These are phyloP conservation scores for Heterodera filipjevi DNA, from an alignment of 2,888 invertebrate species.

Conservation along the genomic window DNA sequence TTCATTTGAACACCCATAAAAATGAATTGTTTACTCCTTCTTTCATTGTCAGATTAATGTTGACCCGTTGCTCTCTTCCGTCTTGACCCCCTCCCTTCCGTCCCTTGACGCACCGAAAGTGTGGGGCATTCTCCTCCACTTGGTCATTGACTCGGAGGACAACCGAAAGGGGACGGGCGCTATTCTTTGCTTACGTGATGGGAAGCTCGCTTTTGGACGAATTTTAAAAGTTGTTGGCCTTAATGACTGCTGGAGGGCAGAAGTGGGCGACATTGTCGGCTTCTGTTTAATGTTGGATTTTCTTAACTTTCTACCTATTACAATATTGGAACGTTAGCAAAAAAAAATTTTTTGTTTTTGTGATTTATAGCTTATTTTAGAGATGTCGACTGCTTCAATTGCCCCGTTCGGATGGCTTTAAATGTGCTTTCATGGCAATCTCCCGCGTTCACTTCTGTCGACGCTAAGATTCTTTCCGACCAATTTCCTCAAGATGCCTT, in stretches of 20 bases:
- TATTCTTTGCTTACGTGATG: not conserved
- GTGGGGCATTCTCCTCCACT: not conserved
- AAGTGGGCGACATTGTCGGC: not conserved
- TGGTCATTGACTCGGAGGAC: not conserved
- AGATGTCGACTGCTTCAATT: not conserved
- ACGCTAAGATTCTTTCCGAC: not conserved
- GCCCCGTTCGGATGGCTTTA: not conserved
- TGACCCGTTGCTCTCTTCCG: not conserved
- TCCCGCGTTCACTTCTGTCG: not conserved
- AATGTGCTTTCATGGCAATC: slow-evolving; percentile 8
- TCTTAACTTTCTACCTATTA: not conserved
- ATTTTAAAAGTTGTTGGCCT: not conserved
- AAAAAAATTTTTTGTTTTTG: no score
- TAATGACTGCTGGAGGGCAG: not conserved
- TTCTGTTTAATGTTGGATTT: not conserved
- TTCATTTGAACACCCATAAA: no score
- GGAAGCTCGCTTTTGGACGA: not conserved
- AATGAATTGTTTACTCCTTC: not conserved
- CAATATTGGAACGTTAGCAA: no score
- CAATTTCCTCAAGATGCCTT: not conserved
- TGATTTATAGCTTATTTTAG: no score
- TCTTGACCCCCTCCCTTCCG: not conserved
- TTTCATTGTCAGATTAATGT: not conserved
- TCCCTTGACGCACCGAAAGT: not conserved
- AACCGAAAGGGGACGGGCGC: not conserved